A percentile compares a stretch with the other conserved stretches of the same genome.
Evolutionary conservation across 2,113 vertebrate species (phyloP).

Genomic region (Anarhynchus alexandrinus): DNA sequence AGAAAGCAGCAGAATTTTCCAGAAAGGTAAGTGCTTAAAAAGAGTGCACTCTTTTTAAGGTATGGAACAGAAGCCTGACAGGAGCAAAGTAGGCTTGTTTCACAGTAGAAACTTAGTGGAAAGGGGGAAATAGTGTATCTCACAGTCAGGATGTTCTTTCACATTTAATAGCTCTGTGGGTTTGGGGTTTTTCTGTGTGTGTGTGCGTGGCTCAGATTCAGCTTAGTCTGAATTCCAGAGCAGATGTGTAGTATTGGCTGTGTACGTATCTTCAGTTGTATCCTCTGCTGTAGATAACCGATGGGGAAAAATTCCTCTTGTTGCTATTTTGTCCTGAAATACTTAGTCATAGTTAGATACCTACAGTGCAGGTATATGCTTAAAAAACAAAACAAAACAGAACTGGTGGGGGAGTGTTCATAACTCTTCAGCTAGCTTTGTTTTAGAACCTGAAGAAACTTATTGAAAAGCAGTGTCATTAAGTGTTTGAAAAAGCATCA

Average conservation of each 20-base stretch:
- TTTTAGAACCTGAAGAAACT: neutral
- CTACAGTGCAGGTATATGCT: neutral
- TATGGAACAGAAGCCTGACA: neutral
- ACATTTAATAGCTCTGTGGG: neutral
- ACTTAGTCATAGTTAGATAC: neutral
- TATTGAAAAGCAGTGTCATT: neutral
- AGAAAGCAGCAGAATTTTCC: constrained; percentile 91
- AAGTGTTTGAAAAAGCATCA: neutral
- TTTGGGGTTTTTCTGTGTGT: neutral
- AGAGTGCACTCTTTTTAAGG: neutral
- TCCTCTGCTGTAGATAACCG: neutral
- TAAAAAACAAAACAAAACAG: neutral
- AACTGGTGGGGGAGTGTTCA: accelerated
- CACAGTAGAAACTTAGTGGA: neutral
- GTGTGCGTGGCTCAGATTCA: neutral
- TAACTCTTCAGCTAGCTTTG: neutral
- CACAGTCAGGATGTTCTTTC: neutral
- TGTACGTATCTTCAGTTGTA: neutral
- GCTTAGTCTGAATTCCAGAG: neutral
- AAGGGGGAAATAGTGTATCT: neutral
- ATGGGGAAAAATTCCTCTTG: neutral
- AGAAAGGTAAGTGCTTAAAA: constrained; percentile 92
- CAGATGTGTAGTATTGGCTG: neutral
- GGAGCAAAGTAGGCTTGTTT: neutral
- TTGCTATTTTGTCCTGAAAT: neutral